These are phyloP conservation scores for Paramisgurnus dabryanus DNA, from an alignment of 2,113 vertebrate genomes.

Conservation along the genomic window DNA sequence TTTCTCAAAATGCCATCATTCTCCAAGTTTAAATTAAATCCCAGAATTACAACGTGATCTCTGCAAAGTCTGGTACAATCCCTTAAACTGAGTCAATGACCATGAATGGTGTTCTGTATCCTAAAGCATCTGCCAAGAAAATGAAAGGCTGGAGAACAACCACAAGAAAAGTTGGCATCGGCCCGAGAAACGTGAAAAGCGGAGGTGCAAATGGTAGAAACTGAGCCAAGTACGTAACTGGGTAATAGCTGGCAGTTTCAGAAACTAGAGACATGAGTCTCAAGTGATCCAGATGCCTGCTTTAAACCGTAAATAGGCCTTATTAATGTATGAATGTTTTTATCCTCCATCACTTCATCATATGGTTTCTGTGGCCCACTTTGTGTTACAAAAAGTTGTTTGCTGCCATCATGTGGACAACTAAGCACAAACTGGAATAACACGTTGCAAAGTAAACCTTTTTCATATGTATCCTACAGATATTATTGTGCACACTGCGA, in stretches of 20 bases:
- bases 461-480: too few species aligned
- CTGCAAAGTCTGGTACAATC: background rate
- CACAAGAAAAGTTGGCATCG: constrained; percentile 3
- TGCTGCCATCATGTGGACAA: constrained; percentile 38
- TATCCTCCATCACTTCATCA: background rate
- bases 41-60: background rate
- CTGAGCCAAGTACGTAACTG: constrained; percentile 13
- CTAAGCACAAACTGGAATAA: too few species aligned
- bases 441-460: too few species aligned
- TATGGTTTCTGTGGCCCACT: background rate
- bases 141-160: constrained; percentile 3
- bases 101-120: constrained; percentile 22
- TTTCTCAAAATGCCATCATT: background rate
- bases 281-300: background rate
- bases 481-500: too few species aligned
- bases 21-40: background rate
- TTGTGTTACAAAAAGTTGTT: background rate
- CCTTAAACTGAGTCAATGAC: constrained; percentile 15
- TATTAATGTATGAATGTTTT: background rate
- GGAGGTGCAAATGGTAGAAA: constrained; percentile 28
- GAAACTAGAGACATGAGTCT: constrained; percentile 10
- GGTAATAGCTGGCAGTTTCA: constrained; percentile 18
- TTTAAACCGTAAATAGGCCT: constrained; percentile 13
- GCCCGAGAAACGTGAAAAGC: constrained; percentile 7
- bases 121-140: background rate